phyloP scores from a whole-genome alignment of 2,888 invertebrate genomes.

The Lepetodrilus schrolli region DNA sequence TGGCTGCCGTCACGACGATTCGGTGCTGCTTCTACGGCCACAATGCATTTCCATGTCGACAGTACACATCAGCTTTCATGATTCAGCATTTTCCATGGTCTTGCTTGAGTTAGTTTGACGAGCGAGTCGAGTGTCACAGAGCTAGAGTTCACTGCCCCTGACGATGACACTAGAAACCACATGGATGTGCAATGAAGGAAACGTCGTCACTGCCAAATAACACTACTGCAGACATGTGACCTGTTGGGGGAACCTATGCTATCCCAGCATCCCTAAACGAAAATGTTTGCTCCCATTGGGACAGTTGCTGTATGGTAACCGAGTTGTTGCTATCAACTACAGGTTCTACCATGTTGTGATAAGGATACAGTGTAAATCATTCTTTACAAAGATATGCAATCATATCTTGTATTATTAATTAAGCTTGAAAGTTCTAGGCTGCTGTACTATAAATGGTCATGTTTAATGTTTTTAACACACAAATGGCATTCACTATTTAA shows the following conservation, averaged over 20 bases:
- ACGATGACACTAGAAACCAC: neutral
- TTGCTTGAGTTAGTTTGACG: conserved; percentile 14
- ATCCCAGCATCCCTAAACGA: conserved; percentile 1
- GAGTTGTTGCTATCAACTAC: conserved; percentile 2
- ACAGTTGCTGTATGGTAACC: conserved; percentile 17
- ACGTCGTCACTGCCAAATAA: neutral
- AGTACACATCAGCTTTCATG: too few species aligned
- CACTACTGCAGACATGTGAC: neutral
- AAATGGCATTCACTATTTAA: too few species aligned
- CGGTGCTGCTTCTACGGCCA: neutral
- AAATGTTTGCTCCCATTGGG: conserved; percentile 12
- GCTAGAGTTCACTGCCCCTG: conserved; percentile 9
- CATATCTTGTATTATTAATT: conserved; percentile 10
- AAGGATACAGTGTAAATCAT: conserved; percentile 12
- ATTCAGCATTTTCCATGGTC: too few species aligned
- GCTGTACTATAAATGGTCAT: too few species aligned
- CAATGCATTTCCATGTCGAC: neutral
- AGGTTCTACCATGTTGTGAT: conserved; percentile 5
- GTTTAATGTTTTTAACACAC: too few species aligned
- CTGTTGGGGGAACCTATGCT: neutral
- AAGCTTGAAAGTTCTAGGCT: too few species aligned
- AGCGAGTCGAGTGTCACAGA: neutral
- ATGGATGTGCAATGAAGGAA: neutral
- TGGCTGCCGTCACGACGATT: neutral
- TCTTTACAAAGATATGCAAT: conserved; percentile 17